These are phyloP conservation scores for Sesamia nonagrioides DNA, from an alignment of 1,140 invertebrate species.

Conservation along the genomic window DNA sequence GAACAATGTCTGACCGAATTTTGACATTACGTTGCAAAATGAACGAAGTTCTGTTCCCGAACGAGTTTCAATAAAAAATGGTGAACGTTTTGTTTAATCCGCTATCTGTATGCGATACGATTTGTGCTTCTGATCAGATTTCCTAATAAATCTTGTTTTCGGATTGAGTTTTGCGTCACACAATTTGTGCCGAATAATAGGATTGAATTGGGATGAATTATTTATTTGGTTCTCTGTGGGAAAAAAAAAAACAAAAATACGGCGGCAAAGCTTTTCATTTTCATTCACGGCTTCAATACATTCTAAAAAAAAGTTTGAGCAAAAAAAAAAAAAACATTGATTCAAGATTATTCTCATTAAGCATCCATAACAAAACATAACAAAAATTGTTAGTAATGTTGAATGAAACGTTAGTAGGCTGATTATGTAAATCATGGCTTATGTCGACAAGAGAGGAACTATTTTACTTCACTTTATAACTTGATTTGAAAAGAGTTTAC, in stretches of 20 bases:
- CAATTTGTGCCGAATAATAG: constrained; percentile 17
- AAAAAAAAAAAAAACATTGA: too few species aligned
- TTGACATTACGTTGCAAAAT: constrained; percentile 26
- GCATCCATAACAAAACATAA: too few species aligned
- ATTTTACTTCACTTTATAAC: neutral
- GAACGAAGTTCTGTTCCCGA: constrained; percentile 17
- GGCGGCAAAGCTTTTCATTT: neutral
- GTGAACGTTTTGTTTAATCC: constrained; percentile 24
- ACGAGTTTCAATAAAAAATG: constrained; percentile 2
- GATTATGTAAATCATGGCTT: neutral
- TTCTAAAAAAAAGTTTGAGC: too few species aligned
- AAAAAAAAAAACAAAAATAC: neutral
- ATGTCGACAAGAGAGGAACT: neutral
- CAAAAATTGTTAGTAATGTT: too few species aligned
- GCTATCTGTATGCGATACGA: constrained; percentile 8
- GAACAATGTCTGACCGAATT: constrained; percentile 1
- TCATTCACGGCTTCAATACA: neutral
- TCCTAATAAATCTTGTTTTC: constrained; percentile 18
- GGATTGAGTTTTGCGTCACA: constrained; percentile 12
- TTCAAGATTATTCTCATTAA: too few species aligned
- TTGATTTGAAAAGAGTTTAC: neutral
- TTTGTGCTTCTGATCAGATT: constrained; percentile 19
- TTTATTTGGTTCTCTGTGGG: neutral
- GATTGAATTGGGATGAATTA: constrained; percentile 2
- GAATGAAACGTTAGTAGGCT: too few species aligned